phyloP scores from a whole-genome alignment of 2,113 vertebrate species.

The Pao palembangensis region DNA sequence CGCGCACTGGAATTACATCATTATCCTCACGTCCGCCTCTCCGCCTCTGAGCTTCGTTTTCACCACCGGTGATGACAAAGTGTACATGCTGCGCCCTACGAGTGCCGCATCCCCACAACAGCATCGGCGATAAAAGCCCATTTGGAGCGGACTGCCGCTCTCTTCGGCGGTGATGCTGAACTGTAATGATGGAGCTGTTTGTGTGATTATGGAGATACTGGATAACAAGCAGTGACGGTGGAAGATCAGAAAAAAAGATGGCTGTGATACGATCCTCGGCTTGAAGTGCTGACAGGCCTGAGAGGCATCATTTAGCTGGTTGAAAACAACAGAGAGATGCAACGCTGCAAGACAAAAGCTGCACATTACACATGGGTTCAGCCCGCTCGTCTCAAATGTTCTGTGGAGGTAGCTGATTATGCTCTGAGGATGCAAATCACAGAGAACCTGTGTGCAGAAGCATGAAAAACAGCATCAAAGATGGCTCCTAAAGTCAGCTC shows the following conservation, averaged over 20 bases:
- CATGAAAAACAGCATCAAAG: not conserved
- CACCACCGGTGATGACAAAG: slow-evolving; percentile 1
- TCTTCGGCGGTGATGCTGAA: slow-evolving; percentile 11
- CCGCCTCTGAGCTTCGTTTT: not conserved
- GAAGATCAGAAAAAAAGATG: slow-evolving; percentile 38
- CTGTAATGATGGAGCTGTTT: slow-evolving; percentile 34
- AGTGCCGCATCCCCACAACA: slow-evolving; percentile 9
- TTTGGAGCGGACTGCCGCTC: slow-evolving; percentile 12
- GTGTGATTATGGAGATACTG: slow-evolving; percentile 39
- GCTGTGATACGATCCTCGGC: slow-evolving; percentile 39
- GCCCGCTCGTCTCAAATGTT: slow-evolving; percentile 23
- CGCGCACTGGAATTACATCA: slow-evolving; percentile 39
- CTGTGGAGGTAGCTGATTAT: slow-evolving; percentile 5
- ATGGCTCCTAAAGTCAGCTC: not conserved
- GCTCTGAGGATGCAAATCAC: slow-evolving; percentile 6
- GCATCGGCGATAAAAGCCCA: not conserved
- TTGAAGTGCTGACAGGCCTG: slow-evolving; percentile 41
- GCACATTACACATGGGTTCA: slow-evolving; percentile 23
- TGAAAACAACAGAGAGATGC: slow-evolving; percentile 43
- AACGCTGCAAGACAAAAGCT: slow-evolving; percentile 21
- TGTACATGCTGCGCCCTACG: slow-evolving; percentile 5
- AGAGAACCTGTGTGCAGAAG: not conserved
- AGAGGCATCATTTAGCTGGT: slow-evolving; percentile 58
- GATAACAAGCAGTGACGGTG: slow-evolving; percentile 50
- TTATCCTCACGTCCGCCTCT: slow-evolving; percentile 17